phyloP scores from a whole-genome alignment of 2,113 vertebrate genomes.

The Nematolebias whitei region DNA sequence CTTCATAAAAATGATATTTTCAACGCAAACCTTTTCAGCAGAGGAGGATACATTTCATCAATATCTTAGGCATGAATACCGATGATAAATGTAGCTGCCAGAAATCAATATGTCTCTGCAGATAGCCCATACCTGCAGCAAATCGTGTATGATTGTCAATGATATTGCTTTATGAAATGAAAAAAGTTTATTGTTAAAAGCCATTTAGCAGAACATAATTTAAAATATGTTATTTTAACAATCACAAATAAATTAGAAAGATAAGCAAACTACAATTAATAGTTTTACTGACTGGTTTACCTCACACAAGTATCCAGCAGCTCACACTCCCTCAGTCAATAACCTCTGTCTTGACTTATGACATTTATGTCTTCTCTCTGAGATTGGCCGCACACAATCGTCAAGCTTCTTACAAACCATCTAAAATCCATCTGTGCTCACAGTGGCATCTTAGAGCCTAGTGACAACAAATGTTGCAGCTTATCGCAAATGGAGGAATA shows the following conservation, averaged over 20 bases:
- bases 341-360: slow-evolving; percentile 39
- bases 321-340: slow-evolving; percentile 18
- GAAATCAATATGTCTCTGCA: slow-evolving; percentile 69
- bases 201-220: too few species aligned
- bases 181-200: background rate
- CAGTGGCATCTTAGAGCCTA: slow-evolving; percentile 38
- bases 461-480: slow-evolving; percentile 30
- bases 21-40: slow-evolving; percentile 75
- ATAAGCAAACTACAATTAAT: slow-evolving; percentile 16
- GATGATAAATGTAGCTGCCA: slow-evolving; percentile 67
- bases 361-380: slow-evolving; percentile 37
- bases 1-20: slow-evolving; percentile 78
- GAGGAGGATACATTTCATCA: slow-evolving; percentile 64
- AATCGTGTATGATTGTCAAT: slow-evolving; percentile 1
- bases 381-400: slow-evolving; percentile 28
- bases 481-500: slow-evolving; percentile 55
- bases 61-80: slow-evolving; percentile 71
- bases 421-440: slow-evolving; percentile 50
- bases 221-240: background rate
- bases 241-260: background rate
- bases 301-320: slow-evolving; percentile 11
- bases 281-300: slow-evolving; percentile 14
- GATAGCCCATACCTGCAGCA: slow-evolving; percentile 11
- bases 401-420: slow-evolving; percentile 23
- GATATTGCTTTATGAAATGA: background rate